Conservation (phyloP, 2,888 invertebrate genomes). For the Nephrotoma guestfalica region DNA sequence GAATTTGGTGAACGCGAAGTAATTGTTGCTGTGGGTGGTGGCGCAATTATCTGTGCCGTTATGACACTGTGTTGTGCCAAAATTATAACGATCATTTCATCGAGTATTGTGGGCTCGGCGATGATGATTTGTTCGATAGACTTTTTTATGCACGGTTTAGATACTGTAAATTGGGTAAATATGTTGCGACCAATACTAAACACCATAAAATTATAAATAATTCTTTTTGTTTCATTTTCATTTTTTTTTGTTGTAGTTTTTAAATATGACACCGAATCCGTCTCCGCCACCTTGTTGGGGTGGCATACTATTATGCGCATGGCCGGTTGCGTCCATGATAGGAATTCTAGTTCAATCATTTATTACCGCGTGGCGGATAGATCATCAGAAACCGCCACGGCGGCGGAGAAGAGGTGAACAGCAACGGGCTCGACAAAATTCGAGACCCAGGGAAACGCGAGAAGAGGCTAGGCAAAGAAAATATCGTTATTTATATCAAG, state of each 20-base stretch:
- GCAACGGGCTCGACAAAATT: slow-evolving; percentile 22
- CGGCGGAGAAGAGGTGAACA: slow-evolving; percentile 18
- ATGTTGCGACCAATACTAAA: background rate
- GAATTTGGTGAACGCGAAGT: slow-evolving; percentile 32
- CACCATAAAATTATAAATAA: background rate
- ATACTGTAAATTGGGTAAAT: slow-evolving; percentile 28
- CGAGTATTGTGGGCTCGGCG: slow-evolving; percentile 31
- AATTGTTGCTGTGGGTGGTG: slow-evolving; percentile 30
- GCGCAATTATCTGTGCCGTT: slow-evolving; percentile 31
- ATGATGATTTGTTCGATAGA: slow-evolving; percentile 31
- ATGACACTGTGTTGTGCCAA: slow-evolving; percentile 31
- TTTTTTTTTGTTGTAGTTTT: slow-evolving; percentile 11
- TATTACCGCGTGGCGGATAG: slow-evolving; percentile 32
- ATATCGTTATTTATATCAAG: slow-evolving; percentile 78
- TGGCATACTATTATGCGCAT: slow-evolving; percentile 28
- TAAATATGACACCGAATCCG: slow-evolving; percentile 31
- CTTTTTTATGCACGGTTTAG: slow-evolving; percentile 30
- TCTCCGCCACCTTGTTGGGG: slow-evolving; percentile 32
- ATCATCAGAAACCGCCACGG: slow-evolving; percentile 28
- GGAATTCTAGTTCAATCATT: slow-evolving; percentile 33
- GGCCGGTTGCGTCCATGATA: slow-evolving; percentile 29
- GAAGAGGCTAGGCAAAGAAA: slow-evolving; percentile 71
- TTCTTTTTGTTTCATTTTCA: background rate
- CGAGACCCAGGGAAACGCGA: slow-evolving; percentile 55
- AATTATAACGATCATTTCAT: slow-evolving; percentile 28